Conservation (phyloP, 2,888 invertebrate genomes). For the Hydroisotoma schaefferi region DNA sequence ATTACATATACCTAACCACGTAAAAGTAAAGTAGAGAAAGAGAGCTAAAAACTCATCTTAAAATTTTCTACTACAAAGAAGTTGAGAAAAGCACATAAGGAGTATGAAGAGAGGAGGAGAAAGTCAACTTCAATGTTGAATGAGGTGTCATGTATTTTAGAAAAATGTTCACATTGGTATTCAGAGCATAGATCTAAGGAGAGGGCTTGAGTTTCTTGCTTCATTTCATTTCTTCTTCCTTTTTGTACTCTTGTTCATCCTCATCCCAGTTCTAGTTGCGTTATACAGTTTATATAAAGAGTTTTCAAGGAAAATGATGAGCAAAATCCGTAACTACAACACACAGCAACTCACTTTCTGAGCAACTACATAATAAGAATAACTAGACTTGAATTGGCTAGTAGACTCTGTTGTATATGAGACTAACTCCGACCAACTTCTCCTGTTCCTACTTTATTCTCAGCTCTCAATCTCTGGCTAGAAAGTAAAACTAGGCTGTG, state of each 20-base stretch:
- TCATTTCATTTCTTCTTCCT: constrained; percentile 30
- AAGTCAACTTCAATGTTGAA: constrained; percentile 18
- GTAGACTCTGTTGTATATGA: no score
- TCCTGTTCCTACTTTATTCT: no score
- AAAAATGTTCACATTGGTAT: constrained; percentile 37
- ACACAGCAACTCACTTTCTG: no score
- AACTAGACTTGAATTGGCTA: no score
- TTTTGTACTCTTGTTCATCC: constrained; percentile 4
- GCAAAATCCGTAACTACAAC: constrained; percentile 16
- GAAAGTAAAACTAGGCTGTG: neutral
- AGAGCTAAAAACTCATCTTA: constrained; percentile 4
- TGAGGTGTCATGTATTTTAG: constrained; percentile 33
- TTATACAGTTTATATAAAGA: no score
- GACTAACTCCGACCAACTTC: no score
- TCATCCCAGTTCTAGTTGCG: constrained; percentile 7
- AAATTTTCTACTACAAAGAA: neutral
- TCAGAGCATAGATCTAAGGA: constrained; percentile 25
- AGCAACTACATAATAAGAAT: no score
- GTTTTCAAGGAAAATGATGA: constrained; percentile 12
- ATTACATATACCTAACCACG: no score
- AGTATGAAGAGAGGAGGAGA: neutral
- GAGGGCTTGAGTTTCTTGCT: constrained; percentile 34
- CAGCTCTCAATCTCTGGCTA: no score
- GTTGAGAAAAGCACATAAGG: neutral
- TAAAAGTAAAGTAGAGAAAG: constrained; percentile 5